Evolutionary conservation across 2,888 invertebrate species (phyloP).

Genomic region (Branchellion lobata): DNA sequence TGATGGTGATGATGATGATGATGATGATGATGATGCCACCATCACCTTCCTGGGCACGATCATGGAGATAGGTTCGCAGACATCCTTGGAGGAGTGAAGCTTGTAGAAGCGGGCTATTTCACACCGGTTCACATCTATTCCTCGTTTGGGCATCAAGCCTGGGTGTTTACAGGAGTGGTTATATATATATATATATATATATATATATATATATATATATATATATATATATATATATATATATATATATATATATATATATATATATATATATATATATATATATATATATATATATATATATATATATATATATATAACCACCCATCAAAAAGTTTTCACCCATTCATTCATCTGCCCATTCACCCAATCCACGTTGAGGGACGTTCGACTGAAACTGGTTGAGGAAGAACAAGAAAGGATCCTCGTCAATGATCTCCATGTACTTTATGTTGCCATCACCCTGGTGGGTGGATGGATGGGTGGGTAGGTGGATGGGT

Average conservation of each 20-base stretch:
- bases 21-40: slow-evolving; percentile 2
- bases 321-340: too few species aligned
- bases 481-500: too few species aligned
- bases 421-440: slow-evolving; percentile 86
- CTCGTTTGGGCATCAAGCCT: slow-evolving; percentile 92
- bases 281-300: too few species aligned
- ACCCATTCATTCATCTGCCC: too few species aligned
- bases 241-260: slow-evolving; percentile 19
- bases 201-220: slow-evolving; percentile 26
- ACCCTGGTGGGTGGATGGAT: too few species aligned
- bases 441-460: slow-evolving; percentile 95
- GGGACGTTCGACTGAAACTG: slow-evolving; percentile 97
- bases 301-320: too few species aligned
- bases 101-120: slow-evolving; percentile 94
- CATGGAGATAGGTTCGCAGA: slow-evolving; percentile 95
- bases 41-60: slow-evolving; percentile 88
- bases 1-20: slow-evolving; percentile 13
- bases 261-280: too few species aligned
- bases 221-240: slow-evolving; percentile 6
- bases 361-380: slow-evolving; percentile 74
- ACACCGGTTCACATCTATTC: slow-evolving; percentile 87
- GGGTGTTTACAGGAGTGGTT: not conserved
- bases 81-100: slow-evolving; percentile 70
- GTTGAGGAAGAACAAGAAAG: slow-evolving; percentile 93
- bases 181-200: too few species aligned